Conservation (phyloP, 92 coral and sea anemone species). For the Siderastrea radians region DNA sequence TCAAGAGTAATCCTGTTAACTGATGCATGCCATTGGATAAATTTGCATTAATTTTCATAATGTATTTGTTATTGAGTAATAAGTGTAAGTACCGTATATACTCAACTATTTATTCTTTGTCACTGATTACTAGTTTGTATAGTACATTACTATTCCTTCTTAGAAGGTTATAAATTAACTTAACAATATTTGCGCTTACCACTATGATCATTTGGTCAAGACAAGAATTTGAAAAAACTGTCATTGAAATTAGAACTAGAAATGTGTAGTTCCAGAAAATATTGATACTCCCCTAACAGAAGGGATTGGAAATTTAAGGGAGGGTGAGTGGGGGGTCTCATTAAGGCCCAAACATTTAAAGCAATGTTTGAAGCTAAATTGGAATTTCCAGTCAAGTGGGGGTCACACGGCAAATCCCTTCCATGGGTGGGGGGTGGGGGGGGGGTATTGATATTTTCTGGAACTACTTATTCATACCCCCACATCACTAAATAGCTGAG, state of each 20-base stretch:
- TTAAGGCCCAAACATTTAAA: too few relatives aligned
- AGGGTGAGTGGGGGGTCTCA: too few relatives aligned
- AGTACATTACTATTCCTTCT: slow-evolving; percentile 15
- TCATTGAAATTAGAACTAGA: too few relatives aligned
- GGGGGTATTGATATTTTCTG: background rate
- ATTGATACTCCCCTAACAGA: too few relatives aligned
- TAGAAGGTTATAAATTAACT: slow-evolving; percentile 1
- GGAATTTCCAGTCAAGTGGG: too few relatives aligned
- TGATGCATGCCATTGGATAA: background rate
- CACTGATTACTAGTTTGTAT: background rate
- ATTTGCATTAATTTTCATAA: background rate
- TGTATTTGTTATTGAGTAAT: slow-evolving; percentile 3
- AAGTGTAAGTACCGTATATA: background rate
- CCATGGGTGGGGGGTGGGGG: background rate
- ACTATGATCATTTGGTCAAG: too few relatives aligned
- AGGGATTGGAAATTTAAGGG: too few relatives aligned
- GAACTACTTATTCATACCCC: too few relatives aligned
- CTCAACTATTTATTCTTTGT: slow-evolving; percentile 24
- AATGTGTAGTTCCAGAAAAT: too few relatives aligned
- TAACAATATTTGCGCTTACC: background rate
- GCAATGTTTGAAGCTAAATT: too few relatives aligned
- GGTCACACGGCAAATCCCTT: background rate
- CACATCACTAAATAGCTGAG: too few relatives aligned
- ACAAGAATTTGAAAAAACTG: too few relatives aligned
- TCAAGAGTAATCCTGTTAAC: background rate